Base-by-base conservation (phyloP, 2,797 vertebrate genomes). In the Onychomys arenicola region DNA sequence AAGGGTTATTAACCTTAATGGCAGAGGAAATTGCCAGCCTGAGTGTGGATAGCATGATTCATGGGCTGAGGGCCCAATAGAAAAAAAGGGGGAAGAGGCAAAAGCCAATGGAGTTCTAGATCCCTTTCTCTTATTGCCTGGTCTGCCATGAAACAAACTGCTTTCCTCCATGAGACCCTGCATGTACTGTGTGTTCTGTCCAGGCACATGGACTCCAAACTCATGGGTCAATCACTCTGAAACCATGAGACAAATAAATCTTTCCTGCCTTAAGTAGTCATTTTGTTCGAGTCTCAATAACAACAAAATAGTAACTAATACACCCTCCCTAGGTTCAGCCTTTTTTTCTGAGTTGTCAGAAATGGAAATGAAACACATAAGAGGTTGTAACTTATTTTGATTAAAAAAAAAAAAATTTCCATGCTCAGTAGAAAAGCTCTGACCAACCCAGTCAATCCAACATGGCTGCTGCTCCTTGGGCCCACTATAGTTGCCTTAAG, bases 301-400 rank as follows among this genome's bases (percentile, higher is more conserved):
- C 6, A 32, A 59, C 69, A 75, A 52, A 87, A 43, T 11, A 57
- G 10, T 34, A 88, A 37, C 29, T 49, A 63, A 61, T 77, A 27
- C 2, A 78, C 10, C 21, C 59, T 89, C 55, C 12, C 6, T 0
- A 5, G 75, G 5, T 65, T 92, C 40, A 80, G 5, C 6, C 61
- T 10, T 34, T 92, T 92, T 46, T 90, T 81, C 52, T 94, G 34
- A 83, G 46, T 19, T 95, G 52, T 94, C 76, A 92, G 59, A 96
- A 93, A 76, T 43, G 16, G 43, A 87, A 81, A 37, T 27, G 27
- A 93, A 90, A 55, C 32, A 93, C 71, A 75, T n/a, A 40, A 4
- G 49, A 92, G 14, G 1, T 87, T 17, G 55, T 80, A 71, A 9
- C 21, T 69, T 17, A 29, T 69, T 29, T 49, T 5, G 32, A 1